These are phyloP conservation scores for Scarus forsteni DNA, from an alignment of 2,797 vertebrate genomes.

Conservation along the genomic window DNA sequence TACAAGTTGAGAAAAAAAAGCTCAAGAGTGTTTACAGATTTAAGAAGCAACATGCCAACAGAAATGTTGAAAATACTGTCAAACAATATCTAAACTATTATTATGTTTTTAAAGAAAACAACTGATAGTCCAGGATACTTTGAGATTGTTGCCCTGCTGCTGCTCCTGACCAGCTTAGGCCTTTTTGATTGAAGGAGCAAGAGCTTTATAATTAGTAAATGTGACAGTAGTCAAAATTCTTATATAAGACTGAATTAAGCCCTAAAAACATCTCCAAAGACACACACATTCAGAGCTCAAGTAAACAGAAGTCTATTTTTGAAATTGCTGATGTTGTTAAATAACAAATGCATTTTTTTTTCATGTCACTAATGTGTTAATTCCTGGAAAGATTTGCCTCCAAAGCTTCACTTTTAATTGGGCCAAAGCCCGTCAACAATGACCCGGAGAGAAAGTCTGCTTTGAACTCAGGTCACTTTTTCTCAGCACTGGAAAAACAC, in stretches of 20 bases:
- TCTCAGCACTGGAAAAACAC: slow-evolving; percentile 57
- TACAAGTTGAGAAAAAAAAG: too few relatives aligned
- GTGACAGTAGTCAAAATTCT: not conserved
- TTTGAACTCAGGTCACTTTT: slow-evolving; percentile 75
- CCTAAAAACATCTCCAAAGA: not conserved
- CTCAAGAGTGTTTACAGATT: too few relatives aligned
- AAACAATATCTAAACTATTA: not conserved
- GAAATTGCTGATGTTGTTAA: not conserved
- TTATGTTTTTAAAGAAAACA: not conserved
- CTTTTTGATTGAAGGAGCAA: slow-evolving; percentile 12
- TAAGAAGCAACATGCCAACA: too few relatives aligned
- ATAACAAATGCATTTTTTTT: slow-evolving; percentile 12
- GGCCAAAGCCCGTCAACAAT: slow-evolving; percentile 64
- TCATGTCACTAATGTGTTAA: slow-evolving; percentile 25
- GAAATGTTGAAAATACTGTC: too few relatives aligned
- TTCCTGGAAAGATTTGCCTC: slow-evolving; percentile 60
- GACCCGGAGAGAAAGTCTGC: slow-evolving; percentile 58
- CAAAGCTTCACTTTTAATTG: slow-evolving; percentile 73
- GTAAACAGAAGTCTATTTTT: not conserved
- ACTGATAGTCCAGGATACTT: not conserved
- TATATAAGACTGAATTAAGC: too few relatives aligned
- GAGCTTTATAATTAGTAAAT: slow-evolving; percentile 58
- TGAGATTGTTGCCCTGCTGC: slow-evolving; percentile 18
- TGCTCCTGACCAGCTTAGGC: not conserved
- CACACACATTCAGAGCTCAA: slow-evolving; percentile 2